Evolutionary conservation across 1,140 invertebrate species (phyloP).

Genomic region (Drosophila triauraria): DNA sequence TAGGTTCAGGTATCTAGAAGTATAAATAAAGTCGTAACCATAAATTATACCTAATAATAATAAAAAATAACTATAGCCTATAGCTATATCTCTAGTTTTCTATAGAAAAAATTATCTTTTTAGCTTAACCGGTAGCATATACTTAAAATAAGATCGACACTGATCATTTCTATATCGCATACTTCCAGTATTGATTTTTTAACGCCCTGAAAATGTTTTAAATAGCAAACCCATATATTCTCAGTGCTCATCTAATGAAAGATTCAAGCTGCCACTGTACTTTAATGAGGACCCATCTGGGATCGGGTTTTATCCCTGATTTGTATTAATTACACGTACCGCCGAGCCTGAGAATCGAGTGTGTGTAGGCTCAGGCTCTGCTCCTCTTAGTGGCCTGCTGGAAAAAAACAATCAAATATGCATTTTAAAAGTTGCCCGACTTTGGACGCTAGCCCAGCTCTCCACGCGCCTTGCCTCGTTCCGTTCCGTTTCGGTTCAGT

Average conservation of each 20-base stretch:
- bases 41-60: too few species aligned
- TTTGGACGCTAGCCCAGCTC: slow-evolving; percentile 33
- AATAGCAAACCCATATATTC: not conserved
- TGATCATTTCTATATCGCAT: too few species aligned
- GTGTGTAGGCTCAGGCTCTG: slow-evolving; percentile 1
- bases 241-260: slow-evolving; percentile 4
- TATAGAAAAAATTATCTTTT: too few species aligned
- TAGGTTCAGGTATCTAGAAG: too few species aligned
- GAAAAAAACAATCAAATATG: slow-evolving; percentile 78
- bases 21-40: too few species aligned
- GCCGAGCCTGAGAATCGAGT: slow-evolving; percentile 14
- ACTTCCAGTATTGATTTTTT: not conserved
- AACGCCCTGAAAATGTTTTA: not conserved
- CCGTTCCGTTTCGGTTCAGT: slow-evolving; percentile 21
- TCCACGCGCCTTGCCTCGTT: slow-evolving; percentile 6
- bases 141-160: too few species aligned
- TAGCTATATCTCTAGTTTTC: too few species aligned
- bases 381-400: slow-evolving; percentile 5
- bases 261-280: slow-evolving; percentile 11
- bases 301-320: slow-evolving; percentile 29
- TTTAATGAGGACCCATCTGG: slow-evolving; percentile 11
- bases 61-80: too few species aligned
- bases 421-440: slow-evolving; percentile 76
- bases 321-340: slow-evolving; percentile 59
- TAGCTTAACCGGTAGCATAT: too few species aligned